Evolutionary conservation across 2,797 vertebrate species (phyloP), one percentile per base, ranked within the genome.

Genomic region (Myripristis murdjan): DNA sequence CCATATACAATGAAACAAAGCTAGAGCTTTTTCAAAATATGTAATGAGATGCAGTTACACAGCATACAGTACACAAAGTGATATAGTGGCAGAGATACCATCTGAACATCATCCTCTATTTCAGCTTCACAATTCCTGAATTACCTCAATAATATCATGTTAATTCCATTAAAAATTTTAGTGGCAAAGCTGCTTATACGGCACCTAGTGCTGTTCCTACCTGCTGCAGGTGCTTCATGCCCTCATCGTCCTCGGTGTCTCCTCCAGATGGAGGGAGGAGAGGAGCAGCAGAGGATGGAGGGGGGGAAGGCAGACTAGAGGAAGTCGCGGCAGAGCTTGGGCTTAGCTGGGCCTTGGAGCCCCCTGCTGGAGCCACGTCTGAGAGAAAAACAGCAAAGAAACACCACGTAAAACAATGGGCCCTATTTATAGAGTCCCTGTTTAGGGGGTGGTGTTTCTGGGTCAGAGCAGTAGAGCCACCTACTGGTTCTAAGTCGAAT

Each of bases 181-280:
- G 7, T 5, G 33, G 11, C 7, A 35, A 9, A 35, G 7, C 8
- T 35, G 33, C 6, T 4, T 54, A 26, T 54, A 18, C 23, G 20
- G 22, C 1, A 43, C 46, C 31, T 53, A 14, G 22, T 33, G 35
- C 12, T 59, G 49, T 57, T 73, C 66, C 35, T 85, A 97, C 97
- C 96, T 97, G 97, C 84, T 98, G 96, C 80, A 98, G 92, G 87
- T 97, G 97, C 92, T 97, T 97, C 95, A 98, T 95, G 88, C 97
- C 97, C 85, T 98, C 97, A 7, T 98, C 97, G 16, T 98, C 97
- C 91, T 98, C 97, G 0, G 94, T 86, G 84, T 98, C 97, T 75
- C 96, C 97, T 77, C 94, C 96, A 70, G 90, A 81, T 49, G 88
- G 85, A 67, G 93, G 92, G 86, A 91, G 91, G 60, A 90, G 88